Evolutionary conservation across 2,888 invertebrate genomes (phyloP).

Genomic region (Tetragonisca angustula): DNA sequence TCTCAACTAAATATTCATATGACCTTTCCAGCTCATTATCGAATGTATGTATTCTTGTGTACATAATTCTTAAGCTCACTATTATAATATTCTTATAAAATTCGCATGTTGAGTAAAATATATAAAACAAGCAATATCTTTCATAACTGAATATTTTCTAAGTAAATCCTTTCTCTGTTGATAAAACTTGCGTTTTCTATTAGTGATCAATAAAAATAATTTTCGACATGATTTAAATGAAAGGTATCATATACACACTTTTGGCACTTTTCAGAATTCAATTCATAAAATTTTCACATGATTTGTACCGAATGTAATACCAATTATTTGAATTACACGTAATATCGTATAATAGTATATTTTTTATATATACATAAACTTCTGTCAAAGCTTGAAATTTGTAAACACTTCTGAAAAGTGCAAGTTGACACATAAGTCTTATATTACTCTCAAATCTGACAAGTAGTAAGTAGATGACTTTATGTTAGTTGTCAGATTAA

Average conservation of each 20-base stretch:
- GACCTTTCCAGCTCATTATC: constrained; percentile 48
- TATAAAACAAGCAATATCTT: constrained; percentile 22
- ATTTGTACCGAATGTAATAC: constrained; percentile 37
- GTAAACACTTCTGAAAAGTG: constrained; percentile 56
- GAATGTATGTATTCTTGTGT: constrained; percentile 39
- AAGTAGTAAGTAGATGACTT: constrained; percentile 50
- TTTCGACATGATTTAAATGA: constrained; percentile 16
- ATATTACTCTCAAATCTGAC: constrained; percentile 54
- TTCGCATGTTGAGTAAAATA: constrained; percentile 29
- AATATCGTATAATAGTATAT: constrained; percentile 36
- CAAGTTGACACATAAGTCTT: constrained; percentile 40
- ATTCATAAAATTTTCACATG: constrained; percentile 25
- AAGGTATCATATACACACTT: constrained; percentile 49
- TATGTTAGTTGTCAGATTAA: constrained; percentile 61
- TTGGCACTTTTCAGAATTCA: constrained; percentile 60
- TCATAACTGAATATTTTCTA: constrained; percentile 11
- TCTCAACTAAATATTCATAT: constrained; percentile 51
- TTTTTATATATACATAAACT: constrained; percentile 35
- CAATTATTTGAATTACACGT: constrained; percentile 42
- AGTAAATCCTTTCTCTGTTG: neutral
- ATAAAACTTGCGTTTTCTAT: constrained; percentile 11
- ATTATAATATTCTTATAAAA: constrained; percentile 42
- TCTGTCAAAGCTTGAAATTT: constrained; percentile 38
- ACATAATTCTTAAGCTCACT: constrained; percentile 16
- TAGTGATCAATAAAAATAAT: constrained; percentile 12